A percentile compares a stretch with the other conserved stretches of the same genome.
phyloP scores from a whole-genome alignment of 2,113 vertebrate genomes.

The Cisticola juncidis region DNA sequence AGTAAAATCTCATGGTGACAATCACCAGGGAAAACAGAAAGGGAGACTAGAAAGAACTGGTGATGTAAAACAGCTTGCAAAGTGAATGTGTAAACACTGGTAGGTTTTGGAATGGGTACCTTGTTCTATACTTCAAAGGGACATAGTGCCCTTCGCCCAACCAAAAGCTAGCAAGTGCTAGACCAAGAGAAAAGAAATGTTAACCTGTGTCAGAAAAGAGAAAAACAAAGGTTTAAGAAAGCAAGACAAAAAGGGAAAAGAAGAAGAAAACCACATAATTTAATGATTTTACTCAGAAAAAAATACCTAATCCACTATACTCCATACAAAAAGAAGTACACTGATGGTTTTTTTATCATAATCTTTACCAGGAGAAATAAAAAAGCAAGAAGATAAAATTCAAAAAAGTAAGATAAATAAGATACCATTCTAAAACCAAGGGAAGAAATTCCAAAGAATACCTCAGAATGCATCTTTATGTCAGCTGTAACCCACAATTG shows the following conservation, averaged over 20 bases:
- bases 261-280: background rate
- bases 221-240: background rate
- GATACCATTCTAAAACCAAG: background rate
- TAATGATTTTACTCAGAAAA: background rate
- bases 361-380: background rate
- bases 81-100: background rate
- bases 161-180: accelerated
- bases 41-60: background rate
- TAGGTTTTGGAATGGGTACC: background rate
- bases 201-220: background rate
- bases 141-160: background rate
- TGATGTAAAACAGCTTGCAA: background rate
- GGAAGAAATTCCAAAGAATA: background rate
- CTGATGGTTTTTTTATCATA: background rate
- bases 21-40: background rate
- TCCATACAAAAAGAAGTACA: background rate
- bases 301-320: background rate
- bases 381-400: background rate
- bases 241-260: background rate
- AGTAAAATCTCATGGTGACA: no score
- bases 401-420: background rate
- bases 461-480: background rate
- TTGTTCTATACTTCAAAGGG: background rate
- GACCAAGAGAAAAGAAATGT: background rate
- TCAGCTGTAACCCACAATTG: background rate